Conservation (phyloP, 1,140 invertebrate genomes). For the Aphidius gifuensis region DNA sequence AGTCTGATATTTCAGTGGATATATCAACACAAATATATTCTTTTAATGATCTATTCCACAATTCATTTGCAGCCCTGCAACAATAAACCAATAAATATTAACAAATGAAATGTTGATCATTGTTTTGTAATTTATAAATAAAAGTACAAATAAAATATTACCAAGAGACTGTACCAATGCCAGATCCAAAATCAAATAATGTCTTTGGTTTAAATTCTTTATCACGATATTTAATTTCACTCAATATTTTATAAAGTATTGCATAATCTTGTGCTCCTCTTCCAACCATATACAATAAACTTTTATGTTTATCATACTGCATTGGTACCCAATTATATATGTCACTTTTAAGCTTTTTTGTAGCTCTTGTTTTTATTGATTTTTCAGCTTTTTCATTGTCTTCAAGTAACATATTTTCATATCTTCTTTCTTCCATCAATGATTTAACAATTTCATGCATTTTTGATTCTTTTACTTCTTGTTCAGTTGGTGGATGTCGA, state of each 20-base stretch:
- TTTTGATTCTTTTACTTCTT: conserved; percentile 54
- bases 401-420: conserved; percentile 34
- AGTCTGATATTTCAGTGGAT: conserved; percentile 75
- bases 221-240: conserved; percentile 67
- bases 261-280: conserved; percentile 74
- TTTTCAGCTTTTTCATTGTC: conserved; percentile 40
- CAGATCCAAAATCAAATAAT: conserved; percentile 89
- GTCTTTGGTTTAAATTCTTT: conserved; percentile 70
- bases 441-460: conserved; percentile 43
- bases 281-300: conserved; percentile 66
- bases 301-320: conserved; percentile 62
- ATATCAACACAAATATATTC: conserved; percentile 83
- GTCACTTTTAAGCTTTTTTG: neutral
- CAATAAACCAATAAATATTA: conserved; percentile 19
- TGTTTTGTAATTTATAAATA: neutral
- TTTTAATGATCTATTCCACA: conserved; percentile 69
- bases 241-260: conserved; percentile 66
- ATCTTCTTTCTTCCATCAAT: conserved; percentile 42
- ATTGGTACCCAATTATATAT: conserved; percentile 65
- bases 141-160: conserved; percentile 40
- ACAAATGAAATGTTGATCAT: neutral
- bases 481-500: conserved; percentile 63
- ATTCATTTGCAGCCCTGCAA: conserved; percentile 67
- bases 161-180: conserved; percentile 80
- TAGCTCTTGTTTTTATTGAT: conserved; percentile 9